These are phyloP conservation scores for Leistus spinibarbis DNA, from an alignment of 2,888 invertebrate species.

Conservation along the genomic window DNA sequence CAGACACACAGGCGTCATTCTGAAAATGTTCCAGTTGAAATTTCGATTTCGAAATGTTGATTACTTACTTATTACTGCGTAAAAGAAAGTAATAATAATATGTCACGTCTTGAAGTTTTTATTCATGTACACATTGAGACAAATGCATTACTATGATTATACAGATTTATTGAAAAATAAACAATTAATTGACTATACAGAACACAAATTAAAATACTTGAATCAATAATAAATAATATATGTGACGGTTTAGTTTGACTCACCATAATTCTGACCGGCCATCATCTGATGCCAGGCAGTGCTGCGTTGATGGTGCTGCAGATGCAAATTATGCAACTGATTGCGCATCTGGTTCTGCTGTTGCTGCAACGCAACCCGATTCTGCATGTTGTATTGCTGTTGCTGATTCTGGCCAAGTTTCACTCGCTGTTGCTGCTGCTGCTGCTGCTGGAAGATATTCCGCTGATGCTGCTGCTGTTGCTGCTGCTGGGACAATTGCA, in stretches of 20 bases:
- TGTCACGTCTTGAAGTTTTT: too few species aligned
- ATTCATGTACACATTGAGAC: too few species aligned
- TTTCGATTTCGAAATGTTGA: too few species aligned
- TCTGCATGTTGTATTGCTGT: slow-evolving; percentile 42
- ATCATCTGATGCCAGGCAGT: slow-evolving; percentile 44
- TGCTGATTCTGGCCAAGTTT: slow-evolving; percentile 41
- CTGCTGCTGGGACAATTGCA: slow-evolving; percentile 48
- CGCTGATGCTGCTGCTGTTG: slow-evolving; percentile 51
- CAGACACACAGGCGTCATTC: too few species aligned
- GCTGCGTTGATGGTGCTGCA: slow-evolving; percentile 44
- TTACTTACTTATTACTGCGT: too few species aligned
- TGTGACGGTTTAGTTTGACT: slow-evolving; percentile 9
- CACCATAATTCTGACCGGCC: slow-evolving; percentile 24
- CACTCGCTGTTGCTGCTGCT: slow-evolving; percentile 52
- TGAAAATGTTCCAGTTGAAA: too few species aligned
- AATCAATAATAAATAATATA: not conserved
- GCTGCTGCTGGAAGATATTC: slow-evolving; percentile 45
- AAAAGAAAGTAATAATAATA: too few species aligned
- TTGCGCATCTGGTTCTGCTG: slow-evolving; percentile 42
- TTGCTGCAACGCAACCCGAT: slow-evolving; percentile 22
- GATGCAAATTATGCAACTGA: slow-evolving; percentile 29
- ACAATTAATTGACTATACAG: not conserved
- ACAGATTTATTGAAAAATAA: not conserved
- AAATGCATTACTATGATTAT: too few species aligned
- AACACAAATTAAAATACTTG: not conserved